These are phyloP conservation scores for Psophia crepitans DNA, from an alignment of 2,113 vertebrate species.

Conservation along the genomic window DNA sequence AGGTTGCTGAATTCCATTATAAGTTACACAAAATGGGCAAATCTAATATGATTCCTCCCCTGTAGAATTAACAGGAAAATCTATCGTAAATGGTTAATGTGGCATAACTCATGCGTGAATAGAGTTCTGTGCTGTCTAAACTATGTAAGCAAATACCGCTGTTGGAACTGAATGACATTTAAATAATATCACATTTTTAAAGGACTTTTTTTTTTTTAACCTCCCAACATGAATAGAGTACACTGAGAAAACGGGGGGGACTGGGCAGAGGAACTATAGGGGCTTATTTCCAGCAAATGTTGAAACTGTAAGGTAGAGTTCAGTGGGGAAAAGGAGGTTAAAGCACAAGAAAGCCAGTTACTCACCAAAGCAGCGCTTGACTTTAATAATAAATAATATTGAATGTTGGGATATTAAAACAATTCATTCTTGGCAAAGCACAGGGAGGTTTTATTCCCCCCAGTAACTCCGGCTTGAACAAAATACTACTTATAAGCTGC, in stretches of 20 bases:
- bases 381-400: conserved; percentile 83
- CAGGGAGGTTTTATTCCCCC: conserved; percentile 73
- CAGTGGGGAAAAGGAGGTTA: conserved; percentile 64
- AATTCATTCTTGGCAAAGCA: conserved; percentile 78
- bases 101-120: conserved; percentile 38
- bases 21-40: conserved; percentile 44
- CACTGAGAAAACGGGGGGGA: background rate
- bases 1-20: conserved; percentile 28
- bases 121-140: conserved; percentile 25
- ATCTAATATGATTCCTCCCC: conserved; percentile 40
- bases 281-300: background rate
- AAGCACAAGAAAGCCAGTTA: conserved; percentile 54
- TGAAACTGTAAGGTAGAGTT: conserved; percentile 9
- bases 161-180: conserved; percentile 35
- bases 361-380: conserved; percentile 68
- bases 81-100: conserved; percentile 53
- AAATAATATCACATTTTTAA: conserved; percentile 26
- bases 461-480: conserved; percentile 67
- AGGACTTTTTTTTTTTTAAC: background rate
- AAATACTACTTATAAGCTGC: conserved; percentile 71
- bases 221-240: background rate
- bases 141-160: conserved; percentile 24
- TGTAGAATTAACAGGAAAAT: conserved; percentile 57
- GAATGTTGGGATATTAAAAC: conserved; percentile 85
- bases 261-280: background rate